phyloP scores from a whole-genome alignment of 30 jellyfish, hydroid and myxozoan genomes.

The Catostylus mosaicus region DNA sequence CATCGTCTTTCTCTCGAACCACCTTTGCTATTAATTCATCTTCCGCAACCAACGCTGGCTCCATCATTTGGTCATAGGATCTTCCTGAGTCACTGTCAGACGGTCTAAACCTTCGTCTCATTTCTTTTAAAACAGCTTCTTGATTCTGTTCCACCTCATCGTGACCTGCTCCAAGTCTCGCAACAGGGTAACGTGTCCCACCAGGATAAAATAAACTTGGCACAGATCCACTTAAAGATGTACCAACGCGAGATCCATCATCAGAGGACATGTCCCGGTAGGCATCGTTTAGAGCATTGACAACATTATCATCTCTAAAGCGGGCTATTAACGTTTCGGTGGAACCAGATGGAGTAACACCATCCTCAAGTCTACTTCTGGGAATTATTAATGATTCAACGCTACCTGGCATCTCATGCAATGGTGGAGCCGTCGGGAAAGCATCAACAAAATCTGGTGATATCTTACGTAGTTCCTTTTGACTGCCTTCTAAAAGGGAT shows the following conservation, averaged over 20 bases:
- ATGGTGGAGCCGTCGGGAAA: slow-evolving; percentile 24
- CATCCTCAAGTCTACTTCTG: slow-evolving; percentile 5
- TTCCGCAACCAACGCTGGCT: slow-evolving; percentile 35
- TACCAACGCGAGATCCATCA: slow-evolving; percentile 54
- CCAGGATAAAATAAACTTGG: slow-evolving; percentile 34
- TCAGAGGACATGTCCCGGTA: slow-evolving; percentile 36
- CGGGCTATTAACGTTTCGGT: slow-evolving; percentile 63
- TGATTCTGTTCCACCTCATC: slow-evolving; percentile 49
- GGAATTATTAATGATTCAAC: slow-evolving; percentile 21
- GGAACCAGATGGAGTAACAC: slow-evolving; percentile 49
- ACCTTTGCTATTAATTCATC: slow-evolving; percentile 17
- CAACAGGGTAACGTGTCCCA: slow-evolving; percentile 21
- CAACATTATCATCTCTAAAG: slow-evolving; percentile 51
- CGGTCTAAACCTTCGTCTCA: slow-evolving; percentile 42
- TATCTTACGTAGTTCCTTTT: slow-evolving; percentile 4
- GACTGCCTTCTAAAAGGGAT: slow-evolving; percentile 44
- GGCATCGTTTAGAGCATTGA: slow-evolving; percentile 43
- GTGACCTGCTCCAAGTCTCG: slow-evolving; percentile 17
- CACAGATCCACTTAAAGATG: slow-evolving; percentile 39
- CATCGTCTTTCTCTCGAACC: slow-evolving; percentile 48
- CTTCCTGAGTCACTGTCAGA: slow-evolving; percentile 57
- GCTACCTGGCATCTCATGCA: slow-evolving; percentile 7
- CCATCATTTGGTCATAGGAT: slow-evolving; percentile 65
- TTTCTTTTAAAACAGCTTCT: slow-evolving; percentile 22
- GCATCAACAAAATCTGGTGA: slow-evolving; percentile 54